A percentile compares a stretch with the other conserved stretches of the same genome.
These are phyloP conservation scores for Scaptomyza reducta DNA, from an alignment of 2,888 invertebrate species.

Conservation along the genomic window DNA sequence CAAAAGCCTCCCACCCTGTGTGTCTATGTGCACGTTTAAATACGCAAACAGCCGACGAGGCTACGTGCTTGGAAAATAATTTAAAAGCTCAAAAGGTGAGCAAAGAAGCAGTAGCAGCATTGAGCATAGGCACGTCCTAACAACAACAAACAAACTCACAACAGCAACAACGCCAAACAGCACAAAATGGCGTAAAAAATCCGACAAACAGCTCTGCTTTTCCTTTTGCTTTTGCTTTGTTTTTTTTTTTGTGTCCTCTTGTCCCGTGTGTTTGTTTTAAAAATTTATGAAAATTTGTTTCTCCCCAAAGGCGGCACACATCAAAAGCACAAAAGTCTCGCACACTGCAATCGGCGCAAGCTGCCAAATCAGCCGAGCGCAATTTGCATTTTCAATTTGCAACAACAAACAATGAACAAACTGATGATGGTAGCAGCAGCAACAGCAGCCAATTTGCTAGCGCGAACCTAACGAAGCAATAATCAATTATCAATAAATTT, in stretches of 20 bases:
- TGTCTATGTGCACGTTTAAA: conserved; percentile 67
- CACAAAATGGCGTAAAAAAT: conserved; percentile 72
- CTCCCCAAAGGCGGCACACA: conserved; percentile 57
- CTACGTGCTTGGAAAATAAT: conserved; percentile 81
- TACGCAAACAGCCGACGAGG: conserved; percentile 76
- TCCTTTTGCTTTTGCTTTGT: conserved; percentile 2
- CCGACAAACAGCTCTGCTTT: conserved; percentile 36
- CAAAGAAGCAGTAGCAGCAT: conserved; percentile 65
- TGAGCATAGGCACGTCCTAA: conserved; percentile 72
- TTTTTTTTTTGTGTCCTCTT: conserved; percentile 15
- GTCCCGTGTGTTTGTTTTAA: conserved; percentile 71
- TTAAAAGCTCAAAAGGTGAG: conserved; percentile 83
- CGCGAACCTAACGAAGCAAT: conserved; percentile 77
- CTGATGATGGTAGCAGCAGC: conserved; percentile 7
- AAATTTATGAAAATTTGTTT: conserved; percentile 80
- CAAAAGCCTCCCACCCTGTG: background rate
- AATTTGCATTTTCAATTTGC: conserved; percentile 81
- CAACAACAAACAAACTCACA: conserved; percentile 23
- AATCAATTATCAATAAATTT: conserved; percentile 82
- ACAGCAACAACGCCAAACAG: conserved; percentile 36
- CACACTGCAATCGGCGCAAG: conserved; percentile 43
- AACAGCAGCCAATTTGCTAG: conserved; percentile 32
- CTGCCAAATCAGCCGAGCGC: conserved; percentile 66
- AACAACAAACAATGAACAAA: conserved; percentile 50
- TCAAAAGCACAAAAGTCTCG: conserved; percentile 41